Percentiles rank a stretch among this genome's conserved stretches.
Evolutionary conservation across 2,888 invertebrate genomes (phyloP).

Genomic region (Drosophila subsilvestris): DNA sequence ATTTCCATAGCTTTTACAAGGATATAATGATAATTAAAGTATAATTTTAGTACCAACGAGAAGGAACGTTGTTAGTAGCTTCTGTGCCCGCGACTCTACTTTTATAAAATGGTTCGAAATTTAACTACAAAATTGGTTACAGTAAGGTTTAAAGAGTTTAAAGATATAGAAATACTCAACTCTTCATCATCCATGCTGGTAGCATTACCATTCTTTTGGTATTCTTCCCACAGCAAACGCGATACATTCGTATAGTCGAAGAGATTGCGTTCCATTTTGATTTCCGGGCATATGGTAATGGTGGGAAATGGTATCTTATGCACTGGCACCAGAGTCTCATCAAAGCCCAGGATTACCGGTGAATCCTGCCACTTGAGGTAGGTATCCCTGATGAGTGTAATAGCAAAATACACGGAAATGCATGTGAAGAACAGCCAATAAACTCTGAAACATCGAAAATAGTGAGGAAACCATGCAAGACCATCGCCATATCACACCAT

Average conservation of each 20-base stretch:
- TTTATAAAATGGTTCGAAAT: not conserved
- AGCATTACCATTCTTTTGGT: slow-evolving; percentile 44
- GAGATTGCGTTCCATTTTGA: slow-evolving; percentile 79
- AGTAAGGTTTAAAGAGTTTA: not conserved
- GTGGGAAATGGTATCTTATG: slow-evolving; percentile 82
- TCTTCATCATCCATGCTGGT: slow-evolving; percentile 51
- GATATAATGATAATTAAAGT: no score
- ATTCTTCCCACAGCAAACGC: slow-evolving; percentile 61
- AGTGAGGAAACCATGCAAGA: not conserved
- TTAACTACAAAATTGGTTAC: no score
- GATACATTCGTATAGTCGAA: slow-evolving; percentile 80
- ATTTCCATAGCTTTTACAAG: not conserved
- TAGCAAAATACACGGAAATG: slow-evolving; percentile 79
- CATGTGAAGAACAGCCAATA: slow-evolving; percentile 79
- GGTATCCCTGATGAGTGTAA: slow-evolving; percentile 80
- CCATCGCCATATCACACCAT: not conserved
- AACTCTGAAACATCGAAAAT: slow-evolving; percentile 54
- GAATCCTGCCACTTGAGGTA: slow-evolving; percentile 81
- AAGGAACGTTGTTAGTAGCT: no score
- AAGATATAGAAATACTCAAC: slow-evolving; percentile 55
- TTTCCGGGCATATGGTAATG: slow-evolving; percentile 82
- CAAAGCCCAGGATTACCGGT: slow-evolving; percentile 82
- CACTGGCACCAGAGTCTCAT: slow-evolving; percentile 82
- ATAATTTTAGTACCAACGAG: no score
- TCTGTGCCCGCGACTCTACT: no score